Percentiles rank a stretch among this genome's conserved stretches.
Evolutionary conservation across 2,113 vertebrate species (phyloP).

Genomic region (Nestor notabilis): DNA sequence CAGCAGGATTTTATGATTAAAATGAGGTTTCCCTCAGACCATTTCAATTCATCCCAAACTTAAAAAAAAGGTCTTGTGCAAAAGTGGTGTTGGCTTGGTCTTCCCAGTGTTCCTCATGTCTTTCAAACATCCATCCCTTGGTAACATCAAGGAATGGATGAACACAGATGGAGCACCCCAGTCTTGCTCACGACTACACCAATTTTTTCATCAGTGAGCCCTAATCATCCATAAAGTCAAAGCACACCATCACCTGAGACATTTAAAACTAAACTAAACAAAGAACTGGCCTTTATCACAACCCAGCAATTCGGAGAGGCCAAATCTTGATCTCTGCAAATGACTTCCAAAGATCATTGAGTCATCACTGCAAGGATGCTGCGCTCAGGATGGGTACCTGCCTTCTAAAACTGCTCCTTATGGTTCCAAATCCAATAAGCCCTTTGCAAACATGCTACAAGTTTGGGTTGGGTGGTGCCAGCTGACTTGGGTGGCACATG

Average conservation of each 20-base stretch:
- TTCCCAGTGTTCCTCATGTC: background rate
- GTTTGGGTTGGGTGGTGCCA: background rate
- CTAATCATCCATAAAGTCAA: background rate
- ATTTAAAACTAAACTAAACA: background rate
- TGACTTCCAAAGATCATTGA: background rate
- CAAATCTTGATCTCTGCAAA: background rate
- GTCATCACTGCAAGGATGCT: no score
- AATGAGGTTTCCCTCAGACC: background rate
- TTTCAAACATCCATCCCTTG: background rate
- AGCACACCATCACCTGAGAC: background rate
- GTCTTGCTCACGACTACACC: background rate
- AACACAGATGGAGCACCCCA: background rate
- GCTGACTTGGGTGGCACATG: background rate
- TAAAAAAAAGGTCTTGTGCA: background rate
- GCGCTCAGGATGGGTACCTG: rapidly evolving
- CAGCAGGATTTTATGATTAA: background rate
- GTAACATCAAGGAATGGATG: background rate
- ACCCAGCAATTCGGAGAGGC: background rate
- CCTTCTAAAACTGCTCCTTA: background rate
- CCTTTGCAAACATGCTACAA: background rate
- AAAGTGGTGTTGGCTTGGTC: background rate
- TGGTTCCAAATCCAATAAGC: background rate
- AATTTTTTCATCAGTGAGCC: background rate
- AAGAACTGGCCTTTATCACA: background rate
- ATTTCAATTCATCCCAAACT: background rate